A percentile compares a stretch with the other conserved stretches of the same genome.
phyloP scores from a whole-genome alignment of 1,140 invertebrate genomes.

The Cyphomyrmex costatus region DNA sequence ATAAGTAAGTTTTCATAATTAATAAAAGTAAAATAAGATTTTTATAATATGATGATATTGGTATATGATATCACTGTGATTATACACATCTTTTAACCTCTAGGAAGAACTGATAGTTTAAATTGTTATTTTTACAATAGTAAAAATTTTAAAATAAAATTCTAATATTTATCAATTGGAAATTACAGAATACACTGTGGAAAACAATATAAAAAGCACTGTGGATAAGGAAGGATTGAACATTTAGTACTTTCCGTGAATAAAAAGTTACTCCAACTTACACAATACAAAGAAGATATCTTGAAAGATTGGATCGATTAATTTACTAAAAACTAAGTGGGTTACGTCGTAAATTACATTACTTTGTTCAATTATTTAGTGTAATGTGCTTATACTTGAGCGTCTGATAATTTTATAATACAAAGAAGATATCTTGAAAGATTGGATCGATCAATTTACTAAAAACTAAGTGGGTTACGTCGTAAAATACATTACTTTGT shows the following conservation, averaged over 20 bases:
- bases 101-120: slow-evolving; percentile 90
- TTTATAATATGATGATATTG: slow-evolving; percentile 77
- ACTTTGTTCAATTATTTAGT: too few relatives aligned
- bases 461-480: too few relatives aligned
- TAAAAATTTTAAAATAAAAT: slow-evolving; percentile 91
- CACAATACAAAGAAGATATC: too few relatives aligned
- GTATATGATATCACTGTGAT: slow-evolving; percentile 81
- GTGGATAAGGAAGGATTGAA: slow-evolving; percentile 87
- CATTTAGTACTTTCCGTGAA: background rate
- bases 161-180: slow-evolving; percentile 82
- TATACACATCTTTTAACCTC: slow-evolving; percentile 85
- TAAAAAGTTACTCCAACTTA: too few relatives aligned
- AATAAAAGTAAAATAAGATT: background rate
- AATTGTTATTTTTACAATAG: slow-evolving; percentile 64
- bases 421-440: too few relatives aligned
- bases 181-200: slow-evolving; percentile 94
- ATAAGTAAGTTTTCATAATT: slow-evolving; percentile 23
- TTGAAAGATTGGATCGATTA: too few relatives aligned
- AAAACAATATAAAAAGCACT: slow-evolving; percentile 97
- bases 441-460: too few relatives aligned
- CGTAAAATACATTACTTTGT: too few relatives aligned
- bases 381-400: too few relatives aligned
- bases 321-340: too few relatives aligned
- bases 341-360: too few relatives aligned
- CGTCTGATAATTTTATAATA: too few relatives aligned